phyloP scores from a whole-genome alignment of 2,113 vertebrate species.

The Archocentrus centrarchus region DNA sequence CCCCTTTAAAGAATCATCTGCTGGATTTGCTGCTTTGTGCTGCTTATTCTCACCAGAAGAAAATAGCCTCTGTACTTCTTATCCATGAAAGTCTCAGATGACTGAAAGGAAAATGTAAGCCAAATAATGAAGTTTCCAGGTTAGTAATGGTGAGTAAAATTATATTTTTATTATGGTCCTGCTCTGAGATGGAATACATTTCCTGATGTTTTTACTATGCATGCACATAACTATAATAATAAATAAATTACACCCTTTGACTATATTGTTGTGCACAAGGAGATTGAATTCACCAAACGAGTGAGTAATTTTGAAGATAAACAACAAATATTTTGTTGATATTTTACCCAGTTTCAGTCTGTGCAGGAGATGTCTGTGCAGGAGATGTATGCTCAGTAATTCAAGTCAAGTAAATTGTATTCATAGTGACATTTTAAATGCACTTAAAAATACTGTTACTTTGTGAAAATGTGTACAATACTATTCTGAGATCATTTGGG shows the following conservation, averaged over 20 bases:
- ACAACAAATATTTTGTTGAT: not conserved
- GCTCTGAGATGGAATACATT: not conserved
- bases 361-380: not conserved
- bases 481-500: not conserved
- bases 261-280: not conserved
- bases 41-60: not conserved
- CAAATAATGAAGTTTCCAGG: slow-evolving; percentile 21
- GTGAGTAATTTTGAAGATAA: not conserved
- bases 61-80: not conserved
- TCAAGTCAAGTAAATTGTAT: not conserved
- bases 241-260: not conserved
- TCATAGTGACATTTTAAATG: not conserved
- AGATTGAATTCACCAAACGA: not conserved
- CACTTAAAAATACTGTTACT: not conserved
- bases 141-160: slow-evolving; percentile 20
- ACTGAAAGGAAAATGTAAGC: not conserved
- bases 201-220: not conserved
- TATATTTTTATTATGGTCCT: not conserved
- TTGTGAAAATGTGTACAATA: not conserved
- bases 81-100: not conserved
- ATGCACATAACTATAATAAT: not conserved
- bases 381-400: not conserved
- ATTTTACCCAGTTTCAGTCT: not conserved
- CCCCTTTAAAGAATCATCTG: rapidly evolving
- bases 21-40: not conserved